Conservation (phyloP, 1,140 invertebrate genomes). For the Vanessa atalanta region DNA sequence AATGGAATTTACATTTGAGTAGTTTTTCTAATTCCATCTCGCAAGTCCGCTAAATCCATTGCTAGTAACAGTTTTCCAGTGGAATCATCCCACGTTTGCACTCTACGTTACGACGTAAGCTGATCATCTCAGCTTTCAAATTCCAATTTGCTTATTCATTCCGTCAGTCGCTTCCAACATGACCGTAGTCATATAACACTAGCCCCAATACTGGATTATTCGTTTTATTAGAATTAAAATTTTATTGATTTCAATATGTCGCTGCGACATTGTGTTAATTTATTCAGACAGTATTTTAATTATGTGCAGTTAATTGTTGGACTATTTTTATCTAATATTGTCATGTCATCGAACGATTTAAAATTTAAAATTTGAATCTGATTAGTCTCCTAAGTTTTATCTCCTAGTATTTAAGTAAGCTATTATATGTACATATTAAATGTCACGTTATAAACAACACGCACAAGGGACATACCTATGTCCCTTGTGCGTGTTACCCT, state of each 20-base stretch:
- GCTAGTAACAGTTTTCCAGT: constrained; percentile 21
- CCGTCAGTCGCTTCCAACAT: constrained; percentile 25
- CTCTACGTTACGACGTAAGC: constrained; percentile 24
- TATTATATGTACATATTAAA: too few relatives aligned
- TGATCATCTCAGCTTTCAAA: constrained; percentile 31
- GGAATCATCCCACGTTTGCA: constrained; percentile 27
- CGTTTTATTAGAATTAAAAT: not conserved
- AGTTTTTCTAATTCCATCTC: constrained; percentile 15
- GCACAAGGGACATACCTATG: too few relatives aligned
- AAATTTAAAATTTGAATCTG: too few relatives aligned
- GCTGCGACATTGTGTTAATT: not conserved
- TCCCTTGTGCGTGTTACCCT: too few relatives aligned
- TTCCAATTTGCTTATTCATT: constrained; percentile 42
- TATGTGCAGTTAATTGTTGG: too few relatives aligned
- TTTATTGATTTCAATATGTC: not conserved
- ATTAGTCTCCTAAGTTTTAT: too few relatives aligned
- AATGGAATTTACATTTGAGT: not conserved
- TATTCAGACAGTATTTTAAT: not conserved
- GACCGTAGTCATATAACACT: constrained; percentile 3
- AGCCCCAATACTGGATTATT: constrained; percentile 2
- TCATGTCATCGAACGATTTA: too few relatives aligned
- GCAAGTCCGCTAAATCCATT: not conserved
- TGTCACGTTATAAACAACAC: too few relatives aligned
- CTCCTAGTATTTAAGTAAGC: too few relatives aligned
- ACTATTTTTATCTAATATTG: too few relatives aligned